phyloP scores from a whole-genome alignment of 2,113 vertebrate genomes.

The Sterna hirundo region DNA sequence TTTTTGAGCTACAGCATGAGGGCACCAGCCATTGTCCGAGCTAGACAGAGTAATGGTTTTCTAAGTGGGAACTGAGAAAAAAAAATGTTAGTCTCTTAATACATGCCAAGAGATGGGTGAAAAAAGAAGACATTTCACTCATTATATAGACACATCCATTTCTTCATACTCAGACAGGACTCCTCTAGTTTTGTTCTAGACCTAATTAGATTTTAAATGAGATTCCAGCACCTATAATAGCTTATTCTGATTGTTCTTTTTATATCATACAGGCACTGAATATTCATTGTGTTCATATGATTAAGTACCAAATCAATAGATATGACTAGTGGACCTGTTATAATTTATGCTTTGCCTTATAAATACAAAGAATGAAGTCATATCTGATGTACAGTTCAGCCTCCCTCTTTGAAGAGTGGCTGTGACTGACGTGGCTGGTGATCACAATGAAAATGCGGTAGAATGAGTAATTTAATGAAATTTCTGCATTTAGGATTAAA shows the following conservation, averaged over 20 bases:
- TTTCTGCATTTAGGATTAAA: slow-evolving; percentile 20
- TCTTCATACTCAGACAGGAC: slow-evolving; percentile 58
- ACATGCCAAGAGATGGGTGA: background rate
- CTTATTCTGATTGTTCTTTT: slow-evolving; percentile 83
- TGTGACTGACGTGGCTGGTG: slow-evolving; percentile 37
- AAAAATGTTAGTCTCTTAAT: background rate
- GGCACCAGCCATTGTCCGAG: background rate
- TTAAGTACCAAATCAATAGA: slow-evolving; percentile 75
- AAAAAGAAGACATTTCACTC: slow-evolving; percentile 44
- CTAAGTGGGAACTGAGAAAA: background rate
- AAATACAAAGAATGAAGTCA: slow-evolving; percentile 53
- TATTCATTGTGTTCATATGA: slow-evolving; percentile 74
- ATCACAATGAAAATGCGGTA: slow-evolving; percentile 12
- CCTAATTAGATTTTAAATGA: slow-evolving; percentile 82
- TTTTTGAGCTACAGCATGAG: background rate
- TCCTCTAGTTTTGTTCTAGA: slow-evolving; percentile 72
- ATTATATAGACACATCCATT: slow-evolving; percentile 59
- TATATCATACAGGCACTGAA: slow-evolving; percentile 74
- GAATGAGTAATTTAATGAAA: slow-evolving; percentile 41
- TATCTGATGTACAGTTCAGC: slow-evolving; percentile 42
- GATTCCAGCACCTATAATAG: slow-evolving; percentile 78
- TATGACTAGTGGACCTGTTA: slow-evolving; percentile 54
- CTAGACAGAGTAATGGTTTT: background rate
- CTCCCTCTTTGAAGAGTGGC: slow-evolving; percentile 19
- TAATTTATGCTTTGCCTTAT: slow-evolving; percentile 59